phyloP scores from a whole-genome alignment of 2,797 vertebrate species.

The Diplodus puntazzo region DNA sequence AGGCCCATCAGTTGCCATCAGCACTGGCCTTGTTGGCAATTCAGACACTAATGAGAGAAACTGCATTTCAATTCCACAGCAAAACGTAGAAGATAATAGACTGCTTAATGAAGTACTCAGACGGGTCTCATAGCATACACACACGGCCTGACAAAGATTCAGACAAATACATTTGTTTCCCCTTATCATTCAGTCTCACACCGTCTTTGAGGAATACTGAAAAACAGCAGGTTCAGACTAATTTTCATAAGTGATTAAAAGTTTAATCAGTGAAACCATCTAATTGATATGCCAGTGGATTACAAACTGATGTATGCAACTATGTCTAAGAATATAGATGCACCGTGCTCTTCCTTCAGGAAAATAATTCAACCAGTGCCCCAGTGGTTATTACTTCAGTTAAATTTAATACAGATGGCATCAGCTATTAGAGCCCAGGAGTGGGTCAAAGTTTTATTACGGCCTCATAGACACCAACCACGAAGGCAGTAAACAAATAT shows the following conservation, averaged over 20 bases:
- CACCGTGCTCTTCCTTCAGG: not conserved
- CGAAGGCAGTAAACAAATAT: not conserved
- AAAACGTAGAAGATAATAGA: conserved; percentile 42
- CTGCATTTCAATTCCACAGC: conserved; percentile 44
- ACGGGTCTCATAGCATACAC: conserved; percentile 12
- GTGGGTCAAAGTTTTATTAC: not conserved
- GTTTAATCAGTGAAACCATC: conserved; percentile 1
- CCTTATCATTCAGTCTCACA: conserved; percentile 51
- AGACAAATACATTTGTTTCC: conserved; percentile 32
- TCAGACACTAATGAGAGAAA: conserved; percentile 60
- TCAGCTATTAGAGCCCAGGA: not conserved
- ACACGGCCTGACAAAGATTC: conserved; percentile 28
- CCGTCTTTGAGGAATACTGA: conserved; percentile 12
- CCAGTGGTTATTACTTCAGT: not conserved
- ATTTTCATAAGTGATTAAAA: conserved; percentile 37
- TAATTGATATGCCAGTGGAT: not conserved
- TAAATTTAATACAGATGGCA: not conserved
- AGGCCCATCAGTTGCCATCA: conserved; percentile 52
- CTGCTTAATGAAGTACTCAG: conserved; percentile 49
- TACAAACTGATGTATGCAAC: not conserved
- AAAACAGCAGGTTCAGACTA: conserved; percentile 14
- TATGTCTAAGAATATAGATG: not conserved
- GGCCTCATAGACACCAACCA: not conserved
- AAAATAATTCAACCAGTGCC: not conserved
- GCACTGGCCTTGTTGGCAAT: conserved; percentile 48